A percentile compares a stretch with the other conserved stretches of the same genome.
Evolutionary conservation across 2,797 vertebrate species (phyloP).

Genomic region (Enoplosus armatus): DNA sequence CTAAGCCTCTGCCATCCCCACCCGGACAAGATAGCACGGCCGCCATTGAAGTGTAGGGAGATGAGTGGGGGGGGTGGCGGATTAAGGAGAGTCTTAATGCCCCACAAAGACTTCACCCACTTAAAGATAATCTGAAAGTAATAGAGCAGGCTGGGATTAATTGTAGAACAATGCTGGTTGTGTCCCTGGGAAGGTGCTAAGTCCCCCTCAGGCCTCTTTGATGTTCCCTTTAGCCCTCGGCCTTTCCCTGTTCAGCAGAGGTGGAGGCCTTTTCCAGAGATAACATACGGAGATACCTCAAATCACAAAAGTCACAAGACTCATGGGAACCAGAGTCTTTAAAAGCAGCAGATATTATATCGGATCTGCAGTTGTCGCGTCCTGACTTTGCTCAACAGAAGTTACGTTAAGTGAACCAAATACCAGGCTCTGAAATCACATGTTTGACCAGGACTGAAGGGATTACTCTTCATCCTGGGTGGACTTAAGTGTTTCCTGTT

Average conservation of each 20-base stretch:
- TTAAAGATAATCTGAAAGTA: conserved; percentile 92
- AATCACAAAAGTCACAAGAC: conserved; percentile 26
- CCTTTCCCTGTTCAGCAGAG: conserved; percentile 55
- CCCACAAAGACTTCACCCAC: conserved; percentile 88
- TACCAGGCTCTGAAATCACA: conserved; percentile 27
- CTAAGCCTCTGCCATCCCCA: conserved; percentile 84
- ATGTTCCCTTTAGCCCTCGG: conserved; percentile 77
- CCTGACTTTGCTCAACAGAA: neutral
- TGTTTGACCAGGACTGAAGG: conserved; percentile 65
- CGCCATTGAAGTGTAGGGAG: conserved; percentile 86
- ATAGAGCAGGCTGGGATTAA: conserved; percentile 91
- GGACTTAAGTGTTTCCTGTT: conserved; percentile 73
- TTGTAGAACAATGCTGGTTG: conserved; percentile 87
- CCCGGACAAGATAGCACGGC: conserved; percentile 87
- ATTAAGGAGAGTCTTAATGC: conserved; percentile 85
- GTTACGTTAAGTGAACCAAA: conserved; percentile 2
- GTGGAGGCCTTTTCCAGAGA: conserved; percentile 50
- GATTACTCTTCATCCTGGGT: conserved; percentile 67
- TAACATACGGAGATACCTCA: conserved; percentile 16
- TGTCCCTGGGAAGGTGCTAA: conserved; percentile 87
- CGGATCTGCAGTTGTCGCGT: conserved; percentile 8
- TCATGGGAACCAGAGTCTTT: neutral
- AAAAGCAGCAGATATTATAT: conserved; percentile 8
- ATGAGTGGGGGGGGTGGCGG: conserved; percentile 61
- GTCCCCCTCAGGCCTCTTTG: conserved; percentile 83